phyloP scores from a whole-genome alignment of 2,888 invertebrate genomes.

The Augochlorella aurata region DNA sequence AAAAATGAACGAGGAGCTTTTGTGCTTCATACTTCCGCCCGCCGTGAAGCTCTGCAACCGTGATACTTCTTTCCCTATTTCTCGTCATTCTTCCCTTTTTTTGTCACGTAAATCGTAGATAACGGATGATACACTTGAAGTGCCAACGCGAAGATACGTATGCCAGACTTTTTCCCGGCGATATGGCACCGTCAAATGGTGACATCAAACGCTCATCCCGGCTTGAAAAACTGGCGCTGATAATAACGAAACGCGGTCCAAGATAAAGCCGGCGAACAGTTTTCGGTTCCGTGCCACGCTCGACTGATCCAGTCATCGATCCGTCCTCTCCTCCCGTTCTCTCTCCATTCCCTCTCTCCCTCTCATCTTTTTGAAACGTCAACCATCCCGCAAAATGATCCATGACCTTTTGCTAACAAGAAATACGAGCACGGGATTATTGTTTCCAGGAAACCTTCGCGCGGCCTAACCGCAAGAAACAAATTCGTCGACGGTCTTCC shows the following conservation, averaged over 20 bases:
- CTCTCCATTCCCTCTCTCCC: neutral
- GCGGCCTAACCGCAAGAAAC: neutral
- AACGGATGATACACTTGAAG: slow-evolving; percentile 31
- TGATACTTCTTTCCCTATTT: neutral
- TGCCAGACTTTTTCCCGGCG: slow-evolving; percentile 38
- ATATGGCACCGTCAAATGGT: slow-evolving; percentile 54
- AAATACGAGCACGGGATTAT: slow-evolving; percentile 4
- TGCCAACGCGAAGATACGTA: slow-evolving; percentile 41
- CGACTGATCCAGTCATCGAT: slow-evolving; percentile 58
- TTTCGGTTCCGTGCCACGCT: slow-evolving; percentile 36
- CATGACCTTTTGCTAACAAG: slow-evolving; percentile 20
- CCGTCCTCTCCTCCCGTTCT: neutral
- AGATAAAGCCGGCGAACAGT: slow-evolving; percentile 60
- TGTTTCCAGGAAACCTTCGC: neutral
- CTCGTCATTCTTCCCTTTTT: slow-evolving; percentile 11
- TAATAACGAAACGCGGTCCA: slow-evolving; percentile 59
- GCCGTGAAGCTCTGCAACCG: neutral
- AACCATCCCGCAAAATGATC: slow-evolving; percentile 39
- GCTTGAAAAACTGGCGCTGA: slow-evolving; percentile 64
- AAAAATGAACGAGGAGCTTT: too few species aligned
- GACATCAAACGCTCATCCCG: slow-evolving; percentile 47
- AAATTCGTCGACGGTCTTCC: neutral
- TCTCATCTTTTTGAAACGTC: slow-evolving; percentile 18
- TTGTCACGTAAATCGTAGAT: slow-evolving; percentile 24
- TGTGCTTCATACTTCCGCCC: neutral